phyloP scores from a whole-genome alignment of 2,113 vertebrate species.

The Dolichotis patagonum region DNA sequence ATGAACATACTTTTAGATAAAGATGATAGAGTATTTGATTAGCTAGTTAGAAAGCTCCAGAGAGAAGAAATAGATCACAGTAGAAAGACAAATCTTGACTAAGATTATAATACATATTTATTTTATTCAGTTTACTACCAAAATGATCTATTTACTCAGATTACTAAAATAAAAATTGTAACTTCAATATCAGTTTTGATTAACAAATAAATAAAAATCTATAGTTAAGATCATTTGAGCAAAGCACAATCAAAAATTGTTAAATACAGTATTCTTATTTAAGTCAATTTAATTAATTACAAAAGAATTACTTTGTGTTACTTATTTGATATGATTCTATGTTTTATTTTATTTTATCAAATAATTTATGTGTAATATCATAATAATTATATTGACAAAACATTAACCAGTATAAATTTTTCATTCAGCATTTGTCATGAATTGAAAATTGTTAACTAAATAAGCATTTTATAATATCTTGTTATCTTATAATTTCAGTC shows the following conservation, averaged over 20 bases:
- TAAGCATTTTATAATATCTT: background rate
- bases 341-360: conserved; percentile 1
- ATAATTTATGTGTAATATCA: background rate
- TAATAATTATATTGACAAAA: background rate
- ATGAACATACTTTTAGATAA: background rate
- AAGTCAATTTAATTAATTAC: background rate
- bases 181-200: background rate
- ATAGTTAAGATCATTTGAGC: background rate
- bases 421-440: background rate
- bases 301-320: background rate
- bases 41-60: background rate
- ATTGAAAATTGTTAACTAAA: conserved; percentile 9
- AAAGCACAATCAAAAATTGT: background rate
- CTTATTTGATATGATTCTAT: background rate
- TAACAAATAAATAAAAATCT: background rate
- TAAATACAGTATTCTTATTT: background rate
- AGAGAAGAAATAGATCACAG: background rate
- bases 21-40: background rate
- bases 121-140: background rate
- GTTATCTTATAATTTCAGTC: background rate
- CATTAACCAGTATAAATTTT: background rate
- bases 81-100: background rate
- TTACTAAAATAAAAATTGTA: background rate
- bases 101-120: background rate
- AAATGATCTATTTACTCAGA: background rate